Evolutionary conservation across 2,113 vertebrate genomes (phyloP).

Genomic region (Leptosomus discolor): DNA sequence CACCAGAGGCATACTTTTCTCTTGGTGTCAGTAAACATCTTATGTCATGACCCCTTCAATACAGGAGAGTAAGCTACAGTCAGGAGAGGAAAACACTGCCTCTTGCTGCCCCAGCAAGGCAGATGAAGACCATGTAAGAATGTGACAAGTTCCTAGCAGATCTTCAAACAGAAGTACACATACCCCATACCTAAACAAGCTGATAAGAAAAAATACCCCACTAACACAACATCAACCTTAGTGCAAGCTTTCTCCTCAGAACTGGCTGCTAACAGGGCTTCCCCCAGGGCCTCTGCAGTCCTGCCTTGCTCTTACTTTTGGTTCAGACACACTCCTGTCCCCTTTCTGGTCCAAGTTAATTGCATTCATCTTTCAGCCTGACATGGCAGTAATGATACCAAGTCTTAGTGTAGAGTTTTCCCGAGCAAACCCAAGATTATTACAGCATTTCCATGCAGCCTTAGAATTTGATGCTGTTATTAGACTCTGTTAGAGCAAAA

Average conservation of each 20-base stretch:
- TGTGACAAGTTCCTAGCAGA: not conserved
- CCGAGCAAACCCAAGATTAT: not conserved
- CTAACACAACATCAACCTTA: too few relatives aligned
- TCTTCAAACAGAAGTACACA: not conserved
- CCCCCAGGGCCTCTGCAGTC: not conserved
- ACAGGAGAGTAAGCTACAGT: not conserved
- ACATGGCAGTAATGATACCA: not conserved
- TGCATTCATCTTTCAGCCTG: not conserved
- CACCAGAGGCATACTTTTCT: not conserved
- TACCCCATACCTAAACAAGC: not conserved
- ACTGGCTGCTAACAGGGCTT: not conserved
- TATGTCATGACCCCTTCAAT: not conserved
- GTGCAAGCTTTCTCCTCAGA: not conserved
- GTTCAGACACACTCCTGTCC: not conserved
- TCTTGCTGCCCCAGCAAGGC: not conserved
- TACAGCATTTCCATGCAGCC: not conserved
- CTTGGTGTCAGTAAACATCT: not conserved
- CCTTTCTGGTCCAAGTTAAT: not conserved
- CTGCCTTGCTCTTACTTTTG: not conserved
- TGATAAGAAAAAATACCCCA: not conserved
- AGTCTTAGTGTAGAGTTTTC: not conserved
- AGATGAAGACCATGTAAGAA: not conserved
- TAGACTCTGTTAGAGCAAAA: not conserved
- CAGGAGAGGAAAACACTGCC: not conserved
- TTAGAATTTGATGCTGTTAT: not conserved